Evolutionary conservation across 2,888 invertebrate genomes (phyloP).

Genomic region (Sesamia inferens): DNA sequence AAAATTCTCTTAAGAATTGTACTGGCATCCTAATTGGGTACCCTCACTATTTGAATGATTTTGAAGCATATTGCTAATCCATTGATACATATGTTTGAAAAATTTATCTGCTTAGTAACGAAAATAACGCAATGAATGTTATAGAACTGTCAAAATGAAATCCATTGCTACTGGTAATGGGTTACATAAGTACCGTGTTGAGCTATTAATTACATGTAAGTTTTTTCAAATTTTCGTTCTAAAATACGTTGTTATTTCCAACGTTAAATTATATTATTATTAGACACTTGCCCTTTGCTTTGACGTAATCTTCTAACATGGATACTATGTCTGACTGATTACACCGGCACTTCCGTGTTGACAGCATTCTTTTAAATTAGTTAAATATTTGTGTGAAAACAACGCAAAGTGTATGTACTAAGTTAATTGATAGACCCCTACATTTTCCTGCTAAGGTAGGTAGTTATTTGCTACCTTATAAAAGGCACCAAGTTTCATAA

Average conservation of each 20-base stretch:
- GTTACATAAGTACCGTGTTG: no score
- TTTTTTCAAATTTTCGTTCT: not conserved
- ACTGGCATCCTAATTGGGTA: not conserved
- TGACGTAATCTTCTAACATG: not conserved
- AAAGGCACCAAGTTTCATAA: slow-evolving; percentile 7
- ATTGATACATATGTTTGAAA: no score
- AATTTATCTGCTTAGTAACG: no score
- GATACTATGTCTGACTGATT: slow-evolving; percentile 14
- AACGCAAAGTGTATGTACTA: not conserved
- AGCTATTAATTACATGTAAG: not conserved
- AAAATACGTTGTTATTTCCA: not conserved
- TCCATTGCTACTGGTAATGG: no score
- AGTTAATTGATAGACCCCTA: slow-evolving; percentile 23
- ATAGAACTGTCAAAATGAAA: no score
- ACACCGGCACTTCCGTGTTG: slow-evolving; percentile 44
- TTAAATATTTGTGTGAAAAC: slow-evolving; percentile 35
- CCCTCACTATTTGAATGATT: no score
- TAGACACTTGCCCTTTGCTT: not conserved
- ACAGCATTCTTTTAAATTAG: slow-evolving; percentile 25
- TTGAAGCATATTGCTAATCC: no score
- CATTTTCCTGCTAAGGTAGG: slow-evolving; percentile 27
- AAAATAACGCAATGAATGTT: no score
- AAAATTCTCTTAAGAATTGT: not conserved
- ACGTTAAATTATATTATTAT: not conserved
- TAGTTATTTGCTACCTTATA: slow-evolving; percentile 9